phyloP scores from a whole-genome alignment of 1,140 invertebrate species.

The Drosophila navojoa region DNA sequence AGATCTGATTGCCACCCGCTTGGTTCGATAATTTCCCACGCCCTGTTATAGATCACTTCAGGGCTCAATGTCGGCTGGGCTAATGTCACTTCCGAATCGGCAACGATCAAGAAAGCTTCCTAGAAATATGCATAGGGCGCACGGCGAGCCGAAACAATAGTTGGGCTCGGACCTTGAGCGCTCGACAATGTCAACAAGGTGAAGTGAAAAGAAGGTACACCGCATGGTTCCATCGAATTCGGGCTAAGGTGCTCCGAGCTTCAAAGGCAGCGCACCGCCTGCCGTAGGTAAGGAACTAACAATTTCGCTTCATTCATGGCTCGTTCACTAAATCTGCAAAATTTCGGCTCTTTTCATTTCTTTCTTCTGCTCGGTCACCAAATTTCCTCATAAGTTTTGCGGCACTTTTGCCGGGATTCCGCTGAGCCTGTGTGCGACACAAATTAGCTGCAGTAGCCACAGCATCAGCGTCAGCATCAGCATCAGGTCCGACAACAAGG shows the following conservation, averaged over 20 bases:
- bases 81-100: constrained; percentile 64
- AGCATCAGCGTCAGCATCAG: neutral
- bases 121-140: constrained; percentile 48
- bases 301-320: constrained; percentile 48
- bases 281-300: constrained; percentile 9
- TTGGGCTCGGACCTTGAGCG: constrained; percentile 48
- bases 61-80: constrained; percentile 10
- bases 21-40: constrained; percentile 54
- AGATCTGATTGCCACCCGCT: constrained; percentile 17
- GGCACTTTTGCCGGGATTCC: constrained; percentile 59
- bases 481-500: constrained; percentile 49
- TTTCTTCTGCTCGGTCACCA: constrained; percentile 25
- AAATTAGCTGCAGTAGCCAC: constrained; percentile 41
- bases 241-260: constrained; percentile 41
- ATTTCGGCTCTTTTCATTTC: constrained; percentile 50
- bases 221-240: constrained; percentile 57
- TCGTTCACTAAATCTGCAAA: constrained; percentile 58
- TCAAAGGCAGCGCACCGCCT: constrained; percentile 58
- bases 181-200: constrained; percentile 51
- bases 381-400: constrained; percentile 80
- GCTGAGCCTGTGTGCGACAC: constrained; percentile 17
- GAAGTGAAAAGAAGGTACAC: constrained; percentile 28
- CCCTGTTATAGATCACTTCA: constrained; percentile 15
- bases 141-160: constrained; percentile 39
- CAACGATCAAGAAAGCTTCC: constrained; percentile 40